Evolutionary conservation across 2,888 invertebrate species (phyloP).

Genomic region (Lasioglossum calceatum): DNA sequence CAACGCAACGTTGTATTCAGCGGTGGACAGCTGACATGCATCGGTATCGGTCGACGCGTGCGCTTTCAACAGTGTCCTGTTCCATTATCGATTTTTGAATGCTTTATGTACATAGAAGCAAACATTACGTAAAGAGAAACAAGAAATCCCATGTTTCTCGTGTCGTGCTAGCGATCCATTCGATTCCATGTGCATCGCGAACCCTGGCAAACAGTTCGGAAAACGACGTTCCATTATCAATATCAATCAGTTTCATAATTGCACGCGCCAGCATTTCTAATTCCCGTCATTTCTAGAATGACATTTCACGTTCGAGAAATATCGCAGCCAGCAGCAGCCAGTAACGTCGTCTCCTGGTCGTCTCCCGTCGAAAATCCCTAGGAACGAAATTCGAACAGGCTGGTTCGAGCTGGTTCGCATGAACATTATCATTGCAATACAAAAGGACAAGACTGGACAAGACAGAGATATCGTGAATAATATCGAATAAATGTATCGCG

Average conservation of each 20-base stretch:
- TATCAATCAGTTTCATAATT: neutral
- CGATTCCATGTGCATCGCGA: too few species aligned
- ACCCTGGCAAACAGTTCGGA: too few species aligned
- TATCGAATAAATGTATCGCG: neutral
- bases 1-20: slow-evolving; percentile 52
- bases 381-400: neutral
- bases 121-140: slow-evolving; percentile 53
- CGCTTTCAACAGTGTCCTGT: slow-evolving; percentile 67
- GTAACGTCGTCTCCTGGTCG: slow-evolving; percentile 1
- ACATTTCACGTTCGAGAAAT: slow-evolving; percentile 13
- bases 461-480: neutral
- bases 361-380: slow-evolving; percentile 37
- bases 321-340: slow-evolving; percentile 37
- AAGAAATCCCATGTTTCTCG: too few species aligned
- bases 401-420: neutral
- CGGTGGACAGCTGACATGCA: slow-evolving; percentile 72
- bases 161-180: too few species aligned
- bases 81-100: slow-evolving; percentile 75
- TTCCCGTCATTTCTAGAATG: slow-evolving; percentile 29
- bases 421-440: neutral
- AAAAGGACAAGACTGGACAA: too few species aligned
- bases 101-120: slow-evolving; percentile 43
- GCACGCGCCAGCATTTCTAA: slow-evolving; percentile 5
- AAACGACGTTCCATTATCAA: neutral
- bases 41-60: slow-evolving; percentile 72